A percentile compares a stretch with the other conserved stretches of the same genome.
Evolutionary conservation across 2,113 vertebrate species (phyloP).

Genomic region (Pao palembangensis): DNA sequence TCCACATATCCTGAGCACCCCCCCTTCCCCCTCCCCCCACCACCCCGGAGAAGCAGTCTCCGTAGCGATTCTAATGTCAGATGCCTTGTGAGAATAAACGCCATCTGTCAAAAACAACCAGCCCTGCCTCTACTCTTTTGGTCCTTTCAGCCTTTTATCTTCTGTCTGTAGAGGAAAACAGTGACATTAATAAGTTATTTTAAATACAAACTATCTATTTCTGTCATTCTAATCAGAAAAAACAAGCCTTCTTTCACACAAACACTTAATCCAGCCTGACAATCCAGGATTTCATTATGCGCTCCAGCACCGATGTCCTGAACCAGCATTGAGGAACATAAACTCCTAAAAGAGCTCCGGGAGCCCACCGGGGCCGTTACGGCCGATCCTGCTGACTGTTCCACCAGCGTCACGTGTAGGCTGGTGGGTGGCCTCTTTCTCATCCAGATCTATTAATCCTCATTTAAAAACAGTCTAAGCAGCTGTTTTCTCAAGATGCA

Average conservation of each 20-base stretch:
- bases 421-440: conserved; percentile 5
- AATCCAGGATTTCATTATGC: too few species aligned
- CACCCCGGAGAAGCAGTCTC: conserved; percentile 57
- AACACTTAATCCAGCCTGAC: too few species aligned
- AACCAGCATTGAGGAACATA: too few species aligned
- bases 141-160: background rate
- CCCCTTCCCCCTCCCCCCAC: conserved; percentile 63
- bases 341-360: too few species aligned
- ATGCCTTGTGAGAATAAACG: conserved; percentile 73
- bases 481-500: conserved; percentile 46
- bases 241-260: too few species aligned
- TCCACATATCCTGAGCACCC: conserved; percentile 35
- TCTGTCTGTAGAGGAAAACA: background rate
- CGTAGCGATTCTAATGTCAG: conserved; percentile 81
- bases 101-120: conserved; percentile 71
- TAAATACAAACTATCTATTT: too few species aligned
- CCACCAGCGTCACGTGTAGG: background rate
- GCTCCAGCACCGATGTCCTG: too few species aligned
- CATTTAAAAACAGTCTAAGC: conserved; percentile 34
- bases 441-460: conserved; percentile 36
- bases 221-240: too few species aligned
- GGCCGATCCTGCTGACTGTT: too few species aligned
- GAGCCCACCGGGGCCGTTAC: too few species aligned
- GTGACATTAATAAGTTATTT: too few species aligned
- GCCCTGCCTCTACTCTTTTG: conserved; percentile 9